Base-by-base conservation (phyloP, 2,888 invertebrate genomes). In the Hermaeophaga mercurialis region DNA sequence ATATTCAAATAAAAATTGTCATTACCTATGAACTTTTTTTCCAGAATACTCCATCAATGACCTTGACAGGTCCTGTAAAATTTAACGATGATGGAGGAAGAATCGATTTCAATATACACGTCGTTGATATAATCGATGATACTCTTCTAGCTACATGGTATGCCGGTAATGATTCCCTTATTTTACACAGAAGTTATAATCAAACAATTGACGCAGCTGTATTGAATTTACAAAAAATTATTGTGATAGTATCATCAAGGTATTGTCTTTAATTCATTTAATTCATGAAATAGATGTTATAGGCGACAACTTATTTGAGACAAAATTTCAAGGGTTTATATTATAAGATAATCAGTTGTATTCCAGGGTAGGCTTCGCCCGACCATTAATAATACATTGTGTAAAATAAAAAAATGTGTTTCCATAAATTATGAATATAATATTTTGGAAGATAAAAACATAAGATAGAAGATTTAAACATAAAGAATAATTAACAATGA, bases 61-160 rank as follows among this genome's bases (percentile, higher is more conserved):
- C 38, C 1, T 76, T 89, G 54, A 88, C 89, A 1, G 89, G 90
- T 17, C 72, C 79, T 28, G 83, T 91, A 56, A 78, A 78, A 58
- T 84, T 91, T 66, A 84, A 89, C 68, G 81, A 85, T 55, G 72
- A 80, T 60, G 94, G 94, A 36, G 81, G 86, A 72, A 75, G 89
- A 66, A 68, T 67, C 2, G 73, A 84, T 73, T 85, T 89, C 72
- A 81, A 80, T 52, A 71, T 90, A 50, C 80, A 86, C 73, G 78
- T 90, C 70, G 78, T 88, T 73, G 85, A 89, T 76, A 74, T 87
- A 58, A 82, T 84, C 58, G 79, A 82, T 67, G 80, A 79, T 64
- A 78, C 84, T 69, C 82, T 82, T 64, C 77, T 80, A n/a, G 82
- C 80, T 1, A 73, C 75, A 7, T 83, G 83, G 82, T 73, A 75